Base-by-base conservation (phyloP, 2,797 vertebrate genomes). In the Austrolebias charrua region DNA sequence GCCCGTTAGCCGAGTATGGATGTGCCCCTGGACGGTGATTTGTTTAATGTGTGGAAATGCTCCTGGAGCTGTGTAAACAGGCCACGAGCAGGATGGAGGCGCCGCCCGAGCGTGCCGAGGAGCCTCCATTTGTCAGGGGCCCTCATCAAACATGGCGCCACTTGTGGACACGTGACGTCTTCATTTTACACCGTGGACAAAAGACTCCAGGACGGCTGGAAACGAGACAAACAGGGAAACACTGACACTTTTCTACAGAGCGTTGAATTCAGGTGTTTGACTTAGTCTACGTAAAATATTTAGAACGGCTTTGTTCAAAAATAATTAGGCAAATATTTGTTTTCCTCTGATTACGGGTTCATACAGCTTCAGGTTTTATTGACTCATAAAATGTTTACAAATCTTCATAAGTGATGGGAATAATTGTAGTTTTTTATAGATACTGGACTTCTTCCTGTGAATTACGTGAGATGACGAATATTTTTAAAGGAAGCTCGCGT, bases 21-120 rank as follows among this genome's bases (percentile, higher is more conserved):
- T 95, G 94, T 95, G 91, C 96, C 93, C 94, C 85, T 94, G 91
- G 91, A 89, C 91, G 87, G 94, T 95, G 95, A 97, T 96, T 96
- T 96, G 95, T 96, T 95, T 97, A 96, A 98, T 96, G 94, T 93
- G 93, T 94, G 95, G 93, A 95, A 97, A 95, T 95, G 93, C 92
- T 95, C 92, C 93, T 91, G 93, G 92, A 90, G 94, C 94, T 95
- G 95, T 97, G 95, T 98, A 98, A 98, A 98, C 95, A 97, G 95
- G 94, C 93, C 94, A 91, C 93, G 95, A 93, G 93, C 94, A 79
- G 95, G 96, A 96, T 96, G 94, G 95, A 95, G 95, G 94, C 83
- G 93, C 88, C 92, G 93, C 86, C 93, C 92, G 90, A 91, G 95
- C 95, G 93, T 95, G 78, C 93, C 94, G 18, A 75, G 91, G 93